Percentiles rank a stretch among this genome's conserved stretches.
Evolutionary conservation across 2,797 vertebrate genomes (phyloP).

Genomic region (Enteromius trimaculatus): DNA sequence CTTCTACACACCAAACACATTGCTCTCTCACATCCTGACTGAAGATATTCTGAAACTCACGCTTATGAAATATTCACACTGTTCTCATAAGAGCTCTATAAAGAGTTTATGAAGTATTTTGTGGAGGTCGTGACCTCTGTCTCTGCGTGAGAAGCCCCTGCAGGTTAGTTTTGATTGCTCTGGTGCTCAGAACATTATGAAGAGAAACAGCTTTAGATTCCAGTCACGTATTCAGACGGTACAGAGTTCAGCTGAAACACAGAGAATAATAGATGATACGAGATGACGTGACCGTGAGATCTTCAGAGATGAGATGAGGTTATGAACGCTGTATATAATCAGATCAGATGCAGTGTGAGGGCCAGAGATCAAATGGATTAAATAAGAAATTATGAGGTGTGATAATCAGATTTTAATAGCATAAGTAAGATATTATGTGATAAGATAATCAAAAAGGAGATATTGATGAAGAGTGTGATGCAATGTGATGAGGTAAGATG

Average conservation of each 20-base stretch:
- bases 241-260: neutral
- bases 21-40: neutral
- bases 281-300: neutral
- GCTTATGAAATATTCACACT: neutral
- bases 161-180: slow-evolving; percentile 17
- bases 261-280: neutral
- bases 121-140: neutral
- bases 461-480: neutral
- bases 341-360: neutral
- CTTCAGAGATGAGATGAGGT: neutral
- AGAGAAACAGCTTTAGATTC: neutral
- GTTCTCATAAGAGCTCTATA: neutral
- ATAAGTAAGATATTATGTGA: neutral
- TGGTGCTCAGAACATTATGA: neutral
- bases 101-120: neutral
- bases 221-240: neutral
- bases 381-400: too few relatives aligned
- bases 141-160: neutral
- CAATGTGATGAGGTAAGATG: neutral
- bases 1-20: neutral
- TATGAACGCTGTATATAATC: neutral
- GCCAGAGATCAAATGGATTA: neutral
- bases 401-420: too few relatives aligned
- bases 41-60: neutral
- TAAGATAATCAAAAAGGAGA: neutral